Evolutionary conservation across 2,888 invertebrate genomes (phyloP).

Genomic region (Orgyia antiqua): DNA sequence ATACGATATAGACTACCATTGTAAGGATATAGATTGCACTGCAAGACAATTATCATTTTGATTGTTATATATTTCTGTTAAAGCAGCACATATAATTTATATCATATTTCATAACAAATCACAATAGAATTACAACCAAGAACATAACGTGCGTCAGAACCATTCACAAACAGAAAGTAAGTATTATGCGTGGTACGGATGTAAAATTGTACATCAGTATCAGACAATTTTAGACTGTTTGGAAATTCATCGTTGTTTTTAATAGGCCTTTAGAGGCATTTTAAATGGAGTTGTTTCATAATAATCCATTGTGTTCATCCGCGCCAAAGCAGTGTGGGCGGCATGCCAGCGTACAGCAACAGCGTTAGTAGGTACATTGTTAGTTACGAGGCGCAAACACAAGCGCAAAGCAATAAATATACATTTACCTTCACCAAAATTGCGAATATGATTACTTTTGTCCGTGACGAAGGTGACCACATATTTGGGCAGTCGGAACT

Average conservation of each 20-base stretch:
- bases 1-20: too few species aligned
- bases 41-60: not conserved
- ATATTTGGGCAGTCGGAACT: conserved; percentile 81
- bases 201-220: conserved; percentile 10
- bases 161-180: conserved; percentile 31
- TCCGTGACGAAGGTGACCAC: conserved; percentile 80
- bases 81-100: not conserved
- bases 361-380: conserved; percentile 55
- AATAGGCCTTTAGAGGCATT: too few species aligned
- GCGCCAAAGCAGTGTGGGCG: conserved; percentile 45
- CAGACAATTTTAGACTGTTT: too few species aligned
- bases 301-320: conserved; percentile 35
- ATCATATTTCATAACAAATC: too few species aligned
- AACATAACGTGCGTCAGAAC: conserved; percentile 27
- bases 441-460: conserved; percentile 78
- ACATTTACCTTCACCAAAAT: conserved; percentile 81
- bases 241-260: too few species aligned
- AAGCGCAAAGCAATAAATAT: conserved; percentile 74
- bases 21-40: not conserved
- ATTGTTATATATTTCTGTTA: not conserved
- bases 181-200: conserved; percentile 42
- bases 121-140: conserved; percentile 10
- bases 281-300: too few species aligned
- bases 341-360: conserved; percentile 46
- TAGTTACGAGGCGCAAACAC: conserved; percentile 60